A percentile compares a stretch with the other conserved stretches of the same genome.
Evolutionary conservation across 1,140 invertebrate genomes (phyloP).

Genomic region (Phenacoccus solenopsis): DNA sequence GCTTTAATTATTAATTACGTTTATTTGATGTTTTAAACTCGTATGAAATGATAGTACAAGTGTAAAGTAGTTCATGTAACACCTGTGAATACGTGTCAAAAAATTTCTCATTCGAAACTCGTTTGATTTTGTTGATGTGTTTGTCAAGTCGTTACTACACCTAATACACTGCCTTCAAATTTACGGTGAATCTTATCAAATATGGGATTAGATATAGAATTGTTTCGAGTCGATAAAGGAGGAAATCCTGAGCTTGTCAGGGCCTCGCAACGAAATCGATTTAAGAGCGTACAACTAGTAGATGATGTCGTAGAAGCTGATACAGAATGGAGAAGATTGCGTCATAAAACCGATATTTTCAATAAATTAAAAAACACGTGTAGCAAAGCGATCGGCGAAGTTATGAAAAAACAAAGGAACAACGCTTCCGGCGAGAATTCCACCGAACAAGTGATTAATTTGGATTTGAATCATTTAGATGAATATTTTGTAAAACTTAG

Average conservation of each 20-base stretch:
- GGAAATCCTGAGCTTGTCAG: constrained; percentile 79
- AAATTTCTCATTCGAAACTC: background rate
- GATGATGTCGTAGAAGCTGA: constrained; percentile 86
- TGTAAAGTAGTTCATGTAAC: background rate
- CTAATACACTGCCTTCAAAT: too few relatives aligned
- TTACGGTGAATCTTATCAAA: background rate
- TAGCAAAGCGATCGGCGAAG: constrained; percentile 93
- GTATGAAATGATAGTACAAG: too few relatives aligned
- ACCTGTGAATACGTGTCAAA: background rate
- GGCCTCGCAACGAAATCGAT: constrained; percentile 84
- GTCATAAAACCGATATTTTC: constrained; percentile 79
- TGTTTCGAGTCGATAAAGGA: constrained; percentile 92
- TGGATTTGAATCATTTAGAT: constrained; percentile 25
- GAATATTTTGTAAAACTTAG: constrained; percentile 27
- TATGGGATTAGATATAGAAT: constrained; percentile 97
- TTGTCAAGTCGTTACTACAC: background rate
- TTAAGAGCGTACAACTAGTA: constrained; percentile 83
- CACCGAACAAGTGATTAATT: background rate
- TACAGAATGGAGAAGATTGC: constrained; percentile 73
- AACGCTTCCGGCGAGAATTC: background rate
- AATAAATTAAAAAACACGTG: constrained; percentile 94
- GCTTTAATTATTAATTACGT: background rate
- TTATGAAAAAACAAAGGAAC: constrained; percentile 60
- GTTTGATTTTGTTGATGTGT: background rate
- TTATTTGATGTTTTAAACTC: background rate